Conservation (phyloP, 2,113 vertebrate species). For the Gymnobelideus leadbeateri region DNA sequence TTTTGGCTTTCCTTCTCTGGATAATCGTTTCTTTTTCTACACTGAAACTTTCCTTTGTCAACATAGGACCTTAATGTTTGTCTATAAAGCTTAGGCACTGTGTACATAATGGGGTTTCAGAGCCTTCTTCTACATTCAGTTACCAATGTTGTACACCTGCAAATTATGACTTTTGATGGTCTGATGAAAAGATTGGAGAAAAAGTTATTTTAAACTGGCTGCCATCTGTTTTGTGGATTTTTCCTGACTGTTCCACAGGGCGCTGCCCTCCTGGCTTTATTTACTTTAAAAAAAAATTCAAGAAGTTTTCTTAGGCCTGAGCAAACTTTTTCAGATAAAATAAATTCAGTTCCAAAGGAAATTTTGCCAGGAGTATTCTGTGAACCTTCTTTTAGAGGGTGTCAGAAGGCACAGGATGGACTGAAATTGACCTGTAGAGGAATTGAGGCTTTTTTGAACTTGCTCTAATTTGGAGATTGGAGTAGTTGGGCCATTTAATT, state of each 20-base stretch:
- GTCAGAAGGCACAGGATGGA: slow-evolving; percentile 1
- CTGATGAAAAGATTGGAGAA: neutral
- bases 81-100: neutral
- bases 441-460: slow-evolving; percentile 21
- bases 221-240: slow-evolving; percentile 34
- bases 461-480: slow-evolving; percentile 28
- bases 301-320: slow-evolving; percentile 31
- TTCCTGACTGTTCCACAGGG: neutral
- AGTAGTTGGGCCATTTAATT: neutral
- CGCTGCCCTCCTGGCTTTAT: slow-evolving; percentile 36
- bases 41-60: neutral
- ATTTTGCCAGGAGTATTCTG: neutral
- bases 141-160: neutral
- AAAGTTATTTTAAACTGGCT: slow-evolving; percentile 7
- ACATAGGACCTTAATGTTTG: neutral
- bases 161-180: neutral
- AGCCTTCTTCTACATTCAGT: neutral
- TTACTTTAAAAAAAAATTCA: slow-evolving; percentile 30
- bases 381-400: slow-evolving; percentile 7
- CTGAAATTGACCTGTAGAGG: slow-evolving; percentile 33
- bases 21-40: slow-evolving; percentile 7
- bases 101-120: neutral
- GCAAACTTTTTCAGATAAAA: slow-evolving; percentile 45
- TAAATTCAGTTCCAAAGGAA: slow-evolving; percentile 20
- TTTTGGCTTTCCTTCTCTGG: slow-evolving; percentile 9